These are phyloP conservation scores for Leucophora obtusa DNA, from an alignment of 2,888 invertebrate genomes.

Conservation along the genomic window DNA sequence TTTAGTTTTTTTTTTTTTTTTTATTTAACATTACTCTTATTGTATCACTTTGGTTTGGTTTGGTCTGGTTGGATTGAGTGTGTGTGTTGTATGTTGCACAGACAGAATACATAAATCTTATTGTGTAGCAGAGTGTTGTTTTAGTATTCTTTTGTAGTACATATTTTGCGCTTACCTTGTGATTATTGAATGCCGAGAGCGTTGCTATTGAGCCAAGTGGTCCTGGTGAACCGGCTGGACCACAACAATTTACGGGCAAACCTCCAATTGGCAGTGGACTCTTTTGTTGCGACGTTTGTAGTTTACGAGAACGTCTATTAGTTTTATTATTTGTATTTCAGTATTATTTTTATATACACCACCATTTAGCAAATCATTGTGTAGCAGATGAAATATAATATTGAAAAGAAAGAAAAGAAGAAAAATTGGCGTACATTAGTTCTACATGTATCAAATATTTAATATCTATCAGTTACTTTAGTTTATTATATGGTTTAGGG, in stretches of 20 bases:
- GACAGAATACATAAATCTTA: conserved; percentile 40
- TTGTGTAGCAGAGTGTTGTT: conserved; percentile 16
- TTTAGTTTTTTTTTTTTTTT: too few relatives aligned
- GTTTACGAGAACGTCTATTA: conserved; percentile 85
- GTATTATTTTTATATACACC: neutral
- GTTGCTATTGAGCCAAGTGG: conserved; percentile 90
- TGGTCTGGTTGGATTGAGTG: too few relatives aligned
- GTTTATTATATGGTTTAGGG: conserved; percentile 39
- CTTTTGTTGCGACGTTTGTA: conserved; percentile 85
- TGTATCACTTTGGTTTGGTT: conserved; percentile 5
- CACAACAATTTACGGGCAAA: conserved; percentile 89
- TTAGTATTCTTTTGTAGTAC: neutral
- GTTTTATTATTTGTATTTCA: conserved; percentile 15
- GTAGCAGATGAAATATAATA: conserved; percentile 17
- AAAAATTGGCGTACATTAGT: conserved; percentile 24
- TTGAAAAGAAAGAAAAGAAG: neutral
- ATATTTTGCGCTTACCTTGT: conserved; percentile 81
- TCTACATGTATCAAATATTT: conserved; percentile 2
- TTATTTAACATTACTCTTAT: neutral
- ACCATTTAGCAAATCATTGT: neutral
- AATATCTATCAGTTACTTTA: neutral
- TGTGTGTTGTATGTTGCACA: neutral
- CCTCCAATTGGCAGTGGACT: conserved; percentile 85
- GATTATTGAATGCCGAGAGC: conserved; percentile 89
- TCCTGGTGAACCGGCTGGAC: conserved; percentile 89